Conservation (phyloP, 2,113 vertebrate species). For the Speoplatyrhinus poulsoni region DNA sequence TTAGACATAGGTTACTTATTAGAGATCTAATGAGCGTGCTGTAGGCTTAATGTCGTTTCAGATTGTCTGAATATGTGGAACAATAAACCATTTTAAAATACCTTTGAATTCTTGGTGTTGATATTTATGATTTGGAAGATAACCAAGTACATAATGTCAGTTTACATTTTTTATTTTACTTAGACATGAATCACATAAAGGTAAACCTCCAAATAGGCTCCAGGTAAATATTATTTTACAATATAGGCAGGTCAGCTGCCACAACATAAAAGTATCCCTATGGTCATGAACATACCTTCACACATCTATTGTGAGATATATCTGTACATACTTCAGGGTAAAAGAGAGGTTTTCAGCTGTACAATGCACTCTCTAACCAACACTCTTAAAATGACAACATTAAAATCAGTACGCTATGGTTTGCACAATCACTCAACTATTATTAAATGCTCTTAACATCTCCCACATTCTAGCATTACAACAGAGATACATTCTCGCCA, state of each 20-base stretch:
- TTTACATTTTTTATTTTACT: constrained; percentile 45
- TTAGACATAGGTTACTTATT: too few species aligned
- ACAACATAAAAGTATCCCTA: constrained; percentile 17
- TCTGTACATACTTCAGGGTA: not conserved
- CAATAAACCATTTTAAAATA: too few species aligned
- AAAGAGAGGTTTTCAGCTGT: not conserved
- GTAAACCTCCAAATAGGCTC: constrained; percentile 15
- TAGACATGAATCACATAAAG: constrained; percentile 40
- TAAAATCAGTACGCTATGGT: constrained; percentile 16
- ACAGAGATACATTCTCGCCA: constrained; percentile 36
- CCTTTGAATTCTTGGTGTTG: too few species aligned
- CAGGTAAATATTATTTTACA: constrained; percentile 19
- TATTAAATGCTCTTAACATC: constrained; percentile 10
- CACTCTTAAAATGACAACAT: not conserved
- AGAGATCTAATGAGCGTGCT: too few species aligned
- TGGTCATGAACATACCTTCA: constrained; percentile 12
- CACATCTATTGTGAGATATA: not conserved
- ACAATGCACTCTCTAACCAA: constrained; percentile 15
- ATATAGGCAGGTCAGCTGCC: constrained; percentile 20
- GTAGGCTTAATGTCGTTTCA: too few species aligned
- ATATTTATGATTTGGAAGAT: too few species aligned
- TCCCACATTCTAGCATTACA: constrained; percentile 4
- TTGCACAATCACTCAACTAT: constrained; percentile 18
- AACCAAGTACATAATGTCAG: too few species aligned
- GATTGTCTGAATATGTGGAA: too few species aligned